phyloP scores from a whole-genome alignment of 2,113 vertebrate species.

The Siniperca chuatsi region DNA sequence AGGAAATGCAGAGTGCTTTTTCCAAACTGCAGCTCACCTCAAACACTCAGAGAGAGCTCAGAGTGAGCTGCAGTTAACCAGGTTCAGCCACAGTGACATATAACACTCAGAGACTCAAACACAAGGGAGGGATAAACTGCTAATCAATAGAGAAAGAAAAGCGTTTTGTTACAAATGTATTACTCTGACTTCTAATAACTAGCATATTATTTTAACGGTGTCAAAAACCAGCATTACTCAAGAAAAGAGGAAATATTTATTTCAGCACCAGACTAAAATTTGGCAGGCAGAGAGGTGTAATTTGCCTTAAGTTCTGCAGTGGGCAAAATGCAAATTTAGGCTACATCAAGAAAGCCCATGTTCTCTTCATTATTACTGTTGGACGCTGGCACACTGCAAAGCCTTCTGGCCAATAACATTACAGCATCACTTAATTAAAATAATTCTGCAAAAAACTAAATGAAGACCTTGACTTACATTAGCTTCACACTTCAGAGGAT shows the following conservation, averaged over 20 bases:
- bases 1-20: neutral
- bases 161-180: neutral
- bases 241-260: conserved; percentile 19
- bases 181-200: conserved; percentile 22
- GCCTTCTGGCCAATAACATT: conserved; percentile 36
- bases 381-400: conserved; percentile 16
- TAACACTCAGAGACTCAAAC: conserved; percentile 6
- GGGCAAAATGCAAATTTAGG: conserved; percentile 58
- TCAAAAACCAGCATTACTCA: conserved; percentile 32
- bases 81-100: conserved; percentile 5
- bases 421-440: conserved; percentile 28
- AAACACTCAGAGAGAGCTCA: neutral
- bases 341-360: conserved; percentile 30
- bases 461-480: conserved; percentile 27
- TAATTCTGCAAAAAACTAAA: conserved; percentile 21
- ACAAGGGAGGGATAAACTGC: conserved; percentile 39
- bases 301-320: conserved; percentile 51
- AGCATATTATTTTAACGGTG: conserved; percentile 8
- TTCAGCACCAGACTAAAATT: conserved; percentile 14
- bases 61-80: conserved; percentile 9
- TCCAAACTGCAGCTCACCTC: neutral
- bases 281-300: conserved; percentile 41
- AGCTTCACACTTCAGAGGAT: conserved; percentile 20
- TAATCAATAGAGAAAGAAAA: conserved; percentile 39
- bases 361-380: conserved; percentile 42